phyloP scores from a whole-genome alignment of 2,113 vertebrate species.

The Lophura nycthemera region DNA sequence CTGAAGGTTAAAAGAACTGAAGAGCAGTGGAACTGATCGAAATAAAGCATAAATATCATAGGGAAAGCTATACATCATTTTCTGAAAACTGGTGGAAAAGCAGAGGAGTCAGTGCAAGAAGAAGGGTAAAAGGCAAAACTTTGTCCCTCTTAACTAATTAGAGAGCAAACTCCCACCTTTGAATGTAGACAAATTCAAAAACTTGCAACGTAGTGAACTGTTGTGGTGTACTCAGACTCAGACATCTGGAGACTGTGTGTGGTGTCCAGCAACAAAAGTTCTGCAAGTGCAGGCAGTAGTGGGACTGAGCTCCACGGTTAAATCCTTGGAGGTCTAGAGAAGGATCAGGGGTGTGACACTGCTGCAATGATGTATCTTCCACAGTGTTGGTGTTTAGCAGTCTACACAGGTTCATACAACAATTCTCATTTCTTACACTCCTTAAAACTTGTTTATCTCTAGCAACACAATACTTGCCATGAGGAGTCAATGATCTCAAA shows the following conservation, averaged over 20 bases:
- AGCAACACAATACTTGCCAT: not conserved
- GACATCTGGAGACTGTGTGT: not conserved
- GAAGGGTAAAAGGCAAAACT: not conserved
- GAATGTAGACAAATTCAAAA: accelerated
- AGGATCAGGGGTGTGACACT: not conserved
- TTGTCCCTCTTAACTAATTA: not conserved
- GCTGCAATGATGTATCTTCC: not conserved
- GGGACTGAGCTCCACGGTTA: not conserved
- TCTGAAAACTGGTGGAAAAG: not conserved
- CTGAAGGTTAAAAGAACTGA: not conserved
- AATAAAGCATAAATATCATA: not conserved
- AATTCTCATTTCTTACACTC: not conserved
- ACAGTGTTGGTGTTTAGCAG: not conserved
- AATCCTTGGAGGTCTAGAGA: not conserved
- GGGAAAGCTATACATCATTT: not conserved
- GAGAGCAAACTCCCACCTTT: not conserved
- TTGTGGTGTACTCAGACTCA: not conserved
- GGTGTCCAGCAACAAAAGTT: not conserved
- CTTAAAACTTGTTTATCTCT: not conserved
- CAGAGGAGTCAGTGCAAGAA: not conserved
- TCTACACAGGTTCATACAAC: not conserved
- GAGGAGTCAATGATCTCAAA: not conserved
- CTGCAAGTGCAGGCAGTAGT: not conserved
- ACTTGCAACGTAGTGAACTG: not conserved
- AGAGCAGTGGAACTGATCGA: not conserved